A percentile compares a stretch with the other conserved stretches of the same genome.
These are phyloP conservation scores for Cantharis flavilabris DNA, from an alignment of 2,888 invertebrate species.

Conservation along the genomic window DNA sequence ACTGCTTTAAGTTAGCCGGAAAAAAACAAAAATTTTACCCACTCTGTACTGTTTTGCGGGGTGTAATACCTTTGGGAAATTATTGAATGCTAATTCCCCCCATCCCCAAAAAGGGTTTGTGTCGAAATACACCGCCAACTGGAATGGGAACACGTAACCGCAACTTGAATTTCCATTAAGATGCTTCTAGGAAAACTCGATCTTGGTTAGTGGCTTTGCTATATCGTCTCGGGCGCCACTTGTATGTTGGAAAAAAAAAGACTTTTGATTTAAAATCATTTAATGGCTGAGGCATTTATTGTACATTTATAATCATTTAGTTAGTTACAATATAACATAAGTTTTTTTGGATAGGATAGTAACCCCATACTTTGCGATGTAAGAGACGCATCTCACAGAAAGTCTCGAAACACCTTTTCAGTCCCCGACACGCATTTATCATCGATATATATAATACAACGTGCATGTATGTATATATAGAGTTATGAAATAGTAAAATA, in stretches of 20 bases:
- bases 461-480: conserved; percentile 40
- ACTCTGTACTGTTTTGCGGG: too few relatives aligned
- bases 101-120: too few relatives aligned
- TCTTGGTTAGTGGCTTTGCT: too few relatives aligned
- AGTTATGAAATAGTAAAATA: conserved; percentile 52
- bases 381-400: conserved; percentile 34
- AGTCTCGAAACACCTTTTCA: conserved; percentile 28
- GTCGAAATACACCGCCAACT: too few relatives aligned
- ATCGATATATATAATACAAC: conserved; percentile 40
- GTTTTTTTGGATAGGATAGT: conserved; percentile 51
- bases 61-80: too few relatives aligned
- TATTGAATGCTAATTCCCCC: too few relatives aligned
- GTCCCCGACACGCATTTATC: conserved; percentile 31
- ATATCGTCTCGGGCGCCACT: background rate
- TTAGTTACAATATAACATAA: conserved; percentile 53
- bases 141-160: too few relatives aligned
- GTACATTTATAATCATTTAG: conserved; percentile 57
- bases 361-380: conserved; percentile 52
- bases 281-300: conserved; percentile 59
- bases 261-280: conserved; percentile 49
- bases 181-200: too few relatives aligned
- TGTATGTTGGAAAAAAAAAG: conserved; percentile 6
- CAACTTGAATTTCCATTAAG: too few relatives aligned
- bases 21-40: too few relatives aligned
- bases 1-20: too few relatives aligned